Conservation (phyloP, 2,888 invertebrate species). For the Dynastes hyllus region DNA sequence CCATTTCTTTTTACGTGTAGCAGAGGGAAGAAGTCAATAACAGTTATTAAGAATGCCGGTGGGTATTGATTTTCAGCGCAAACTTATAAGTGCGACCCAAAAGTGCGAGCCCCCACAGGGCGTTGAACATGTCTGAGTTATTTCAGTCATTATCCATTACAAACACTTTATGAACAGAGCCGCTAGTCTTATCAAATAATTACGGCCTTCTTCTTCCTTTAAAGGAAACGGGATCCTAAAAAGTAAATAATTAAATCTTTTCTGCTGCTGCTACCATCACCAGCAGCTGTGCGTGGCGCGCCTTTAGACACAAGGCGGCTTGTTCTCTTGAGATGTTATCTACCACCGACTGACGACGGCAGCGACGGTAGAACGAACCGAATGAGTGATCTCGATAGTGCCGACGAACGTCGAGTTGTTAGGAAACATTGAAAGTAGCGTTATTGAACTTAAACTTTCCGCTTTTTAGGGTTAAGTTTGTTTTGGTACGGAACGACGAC, state of each 20-base stretch:
- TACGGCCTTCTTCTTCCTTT: slow-evolving; percentile 55
- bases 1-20: slow-evolving; percentile 24
- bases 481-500: slow-evolving; percentile 43
- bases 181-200: slow-evolving; percentile 62
- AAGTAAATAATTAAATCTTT: slow-evolving; percentile 60
- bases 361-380: slow-evolving; percentile 48
- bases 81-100: slow-evolving; percentile 41
- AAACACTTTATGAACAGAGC: slow-evolving; percentile 61
- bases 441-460: slow-evolving; percentile 53
- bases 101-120: slow-evolving; percentile 53
- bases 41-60: slow-evolving; percentile 43
- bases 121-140: slow-evolving; percentile 57
- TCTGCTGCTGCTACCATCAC: slow-evolving; percentile 58
- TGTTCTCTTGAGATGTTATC: slow-evolving; percentile 60
- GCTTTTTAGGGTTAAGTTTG: slow-evolving; percentile 50
- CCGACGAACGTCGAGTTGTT: slow-evolving; percentile 45
- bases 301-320: slow-evolving; percentile 57
- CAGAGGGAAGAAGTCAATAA: slow-evolving; percentile 33
- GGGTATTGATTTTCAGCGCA: slow-evolving; percentile 46
- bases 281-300: slow-evolving; percentile 57
- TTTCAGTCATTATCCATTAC: slow-evolving; percentile 61
- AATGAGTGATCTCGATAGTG: slow-evolving; percentile 56
- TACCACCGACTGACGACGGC: slow-evolving; percentile 54
- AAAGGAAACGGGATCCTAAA: slow-evolving; percentile 56
- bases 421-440: slow-evolving; percentile 54